phyloP scores from a whole-genome alignment of 2,113 vertebrate genomes.

The Campylomormyrus numenius region DNA sequence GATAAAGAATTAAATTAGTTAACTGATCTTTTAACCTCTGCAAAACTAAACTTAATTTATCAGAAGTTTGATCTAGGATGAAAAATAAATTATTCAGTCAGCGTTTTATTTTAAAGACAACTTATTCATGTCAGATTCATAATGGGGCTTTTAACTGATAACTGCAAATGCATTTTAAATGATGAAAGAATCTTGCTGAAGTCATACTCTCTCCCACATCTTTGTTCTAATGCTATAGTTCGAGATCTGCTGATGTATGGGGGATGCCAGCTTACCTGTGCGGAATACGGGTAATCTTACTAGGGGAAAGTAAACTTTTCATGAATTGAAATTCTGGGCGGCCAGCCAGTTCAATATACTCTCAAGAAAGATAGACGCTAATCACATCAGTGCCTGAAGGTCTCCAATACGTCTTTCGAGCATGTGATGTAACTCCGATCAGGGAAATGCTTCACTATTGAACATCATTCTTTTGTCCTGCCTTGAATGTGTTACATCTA shows the following conservation, averaged over 20 bases:
- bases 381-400: conserved; percentile 14
- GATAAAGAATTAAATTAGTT: neutral
- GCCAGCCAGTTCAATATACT: conserved; percentile 16
- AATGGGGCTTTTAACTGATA: neutral
- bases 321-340: conserved; percentile 10
- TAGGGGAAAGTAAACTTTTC: conserved; percentile 13
- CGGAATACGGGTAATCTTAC: neutral
- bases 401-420: neutral
- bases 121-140: neutral
- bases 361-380: conserved; percentile 13
- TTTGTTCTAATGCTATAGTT: neutral
- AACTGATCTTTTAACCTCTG: neutral
- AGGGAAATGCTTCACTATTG: conserved; percentile 2
- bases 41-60: neutral
- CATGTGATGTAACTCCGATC: neutral
- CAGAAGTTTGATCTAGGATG: neutral
- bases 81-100: neutral
- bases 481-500: neutral
- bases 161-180: neutral
- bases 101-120: neutral
- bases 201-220: neutral
- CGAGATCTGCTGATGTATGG: neutral
- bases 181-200: neutral
- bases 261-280: neutral
- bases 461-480: neutral